phyloP scores from a whole-genome alignment of 30 jellyfish, hydroid and myxozoan species.

The Chrysaora quinquecirrha region DNA sequence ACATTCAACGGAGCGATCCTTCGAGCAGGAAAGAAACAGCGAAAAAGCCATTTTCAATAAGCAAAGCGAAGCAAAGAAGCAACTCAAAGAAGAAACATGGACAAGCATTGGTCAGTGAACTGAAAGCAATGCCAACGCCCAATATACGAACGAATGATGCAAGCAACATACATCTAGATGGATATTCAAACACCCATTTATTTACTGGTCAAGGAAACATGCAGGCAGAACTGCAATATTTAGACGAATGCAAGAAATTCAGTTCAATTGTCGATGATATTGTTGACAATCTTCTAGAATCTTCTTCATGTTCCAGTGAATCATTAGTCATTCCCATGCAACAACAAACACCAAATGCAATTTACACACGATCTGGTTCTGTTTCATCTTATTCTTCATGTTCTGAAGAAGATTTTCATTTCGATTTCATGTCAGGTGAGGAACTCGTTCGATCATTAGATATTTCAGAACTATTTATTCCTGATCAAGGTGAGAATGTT shows the following conservation, averaged over 20 bases:
- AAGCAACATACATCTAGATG: too few species aligned
- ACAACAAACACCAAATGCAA: neutral
- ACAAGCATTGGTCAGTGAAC: neutral
- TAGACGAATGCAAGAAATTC: conserved; percentile 57
- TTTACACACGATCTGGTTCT: conserved; percentile 56
- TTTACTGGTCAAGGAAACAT: neutral
- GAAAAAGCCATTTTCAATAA: conserved; percentile 44
- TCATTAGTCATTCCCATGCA: neutral
- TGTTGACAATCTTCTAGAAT: conserved; percentile 67
- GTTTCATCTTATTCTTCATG: conserved; percentile 65
- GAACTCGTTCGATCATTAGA: conserved; percentile 85
- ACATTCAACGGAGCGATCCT: conserved; percentile 20
- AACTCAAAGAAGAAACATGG: neutral
- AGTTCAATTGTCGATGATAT: conserved; percentile 67
- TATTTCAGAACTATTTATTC: conserved; percentile 84
- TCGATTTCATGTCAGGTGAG: conserved; percentile 95
- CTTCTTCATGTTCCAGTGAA: conserved; percentile 14
- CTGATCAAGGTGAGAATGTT: conserved; percentile 26
- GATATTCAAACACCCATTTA: neutral
- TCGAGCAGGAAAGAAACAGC: conserved; percentile 11
- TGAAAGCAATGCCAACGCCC: neutral
- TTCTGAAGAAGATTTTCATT: conserved; percentile 67
- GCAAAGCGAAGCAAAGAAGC: conserved; percentile 38
- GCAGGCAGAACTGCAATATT: conserved; percentile 42
- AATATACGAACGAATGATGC: neutral